These are phyloP conservation scores for Drosophila nebulosa DNA, from an alignment of 1,140 invertebrate genomes.

Conservation along the genomic window DNA sequence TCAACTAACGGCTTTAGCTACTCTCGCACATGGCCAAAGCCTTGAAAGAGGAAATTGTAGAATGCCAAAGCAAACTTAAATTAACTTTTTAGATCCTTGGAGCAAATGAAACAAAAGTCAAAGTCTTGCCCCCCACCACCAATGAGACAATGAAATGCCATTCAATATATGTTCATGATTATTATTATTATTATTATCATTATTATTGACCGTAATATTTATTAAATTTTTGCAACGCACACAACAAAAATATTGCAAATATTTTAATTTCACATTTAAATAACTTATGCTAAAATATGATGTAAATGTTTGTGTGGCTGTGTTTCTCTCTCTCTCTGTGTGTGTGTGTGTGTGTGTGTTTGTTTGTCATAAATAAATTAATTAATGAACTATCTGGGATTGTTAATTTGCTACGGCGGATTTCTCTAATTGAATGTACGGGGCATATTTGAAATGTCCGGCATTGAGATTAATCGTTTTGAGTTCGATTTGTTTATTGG, in stretches of 20 bases:
- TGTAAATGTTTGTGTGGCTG: background rate
- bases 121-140: too few species aligned
- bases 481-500: background rate
- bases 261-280: background rate
- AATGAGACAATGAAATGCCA: too few species aligned
- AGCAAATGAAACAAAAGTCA: too few species aligned
- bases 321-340: too few species aligned
- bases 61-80: too few species aligned
- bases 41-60: too few species aligned
- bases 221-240: background rate
- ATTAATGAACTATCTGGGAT: constrained; percentile 30
- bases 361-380: constrained; percentile 47
- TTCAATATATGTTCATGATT: too few species aligned
- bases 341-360: background rate
- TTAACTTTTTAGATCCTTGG: too few species aligned
- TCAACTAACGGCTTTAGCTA: too few species aligned
- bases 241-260: background rate
- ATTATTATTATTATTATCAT: too few species aligned
- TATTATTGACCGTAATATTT: too few species aligned
- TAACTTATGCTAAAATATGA: background rate
- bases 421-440: constrained; percentile 55
- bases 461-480: constrained; percentile 44
- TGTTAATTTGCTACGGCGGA: constrained; percentile 17
- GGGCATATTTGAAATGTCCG: constrained; percentile 56
- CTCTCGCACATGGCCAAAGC: too few species aligned